Evolutionary conservation across 2,113 vertebrate genomes (phyloP), one percentile per base, ranked within the genome.

Genomic region (Struthio camelus): DNA sequence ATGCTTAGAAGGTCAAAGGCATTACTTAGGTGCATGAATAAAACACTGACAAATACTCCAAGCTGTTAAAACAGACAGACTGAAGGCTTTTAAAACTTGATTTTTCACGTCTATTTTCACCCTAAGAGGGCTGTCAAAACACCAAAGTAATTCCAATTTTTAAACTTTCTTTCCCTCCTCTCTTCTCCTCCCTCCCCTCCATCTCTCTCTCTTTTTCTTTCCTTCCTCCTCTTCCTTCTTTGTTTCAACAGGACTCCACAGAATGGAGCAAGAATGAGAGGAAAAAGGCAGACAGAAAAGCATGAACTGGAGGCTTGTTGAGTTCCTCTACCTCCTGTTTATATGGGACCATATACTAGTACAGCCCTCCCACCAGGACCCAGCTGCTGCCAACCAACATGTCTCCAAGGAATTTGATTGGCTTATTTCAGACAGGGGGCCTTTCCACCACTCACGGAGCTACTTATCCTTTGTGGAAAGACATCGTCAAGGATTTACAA

Each of bases 241-340:
- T 94, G 91, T 95, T 76, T 80, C 72, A 94, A 80, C 97, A 99
- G 99, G 99, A 99, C 99, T 99, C 99, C 99, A 98, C 98, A 99
- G 98, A 99, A 99, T 99, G 99, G 99, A 99, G 99, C 99, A 99
- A 99, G 99, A 99, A 99, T 99, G 99, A 99, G 98, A 99, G 99
- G 99, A 98, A 98, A 99, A 99, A 99, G 99, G 99, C 99, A 99
- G 99, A 99, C 99, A 98, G 99, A 99, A 99, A 99, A 99, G 99
- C 99, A 99, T 99, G 99, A 99, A 99, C 99, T 99, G 99, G 99
- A 99, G 99, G 99, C 99, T 99, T 99, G 99, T 99, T 99, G 99
- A 99, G 99, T 99, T 99, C 98, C 99, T 99, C 99, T 99, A 99
- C 99, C 99, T 99, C 99, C 99, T 99, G 99, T 99, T 99, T 99